Percentiles rank a stretch among this genome's conserved stretches.
Conservation (phyloP, 2,113 vertebrate genomes). For the Bos javanicus region DNA sequence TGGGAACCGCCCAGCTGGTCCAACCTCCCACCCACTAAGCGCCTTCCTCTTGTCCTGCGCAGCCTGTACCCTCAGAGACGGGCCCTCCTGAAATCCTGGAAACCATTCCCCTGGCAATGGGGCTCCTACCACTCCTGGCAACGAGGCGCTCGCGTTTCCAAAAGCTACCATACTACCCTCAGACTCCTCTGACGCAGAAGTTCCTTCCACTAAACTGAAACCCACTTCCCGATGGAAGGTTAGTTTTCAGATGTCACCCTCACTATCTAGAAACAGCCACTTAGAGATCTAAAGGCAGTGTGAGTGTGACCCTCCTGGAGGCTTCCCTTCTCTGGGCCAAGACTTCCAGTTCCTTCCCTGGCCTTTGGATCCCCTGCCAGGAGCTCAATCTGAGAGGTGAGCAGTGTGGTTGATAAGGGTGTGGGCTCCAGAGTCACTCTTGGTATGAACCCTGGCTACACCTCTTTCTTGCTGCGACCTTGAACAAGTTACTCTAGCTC, state of each 20-base stretch:
- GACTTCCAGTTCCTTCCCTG: background rate
- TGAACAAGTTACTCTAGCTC: background rate
- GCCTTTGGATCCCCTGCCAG: background rate
- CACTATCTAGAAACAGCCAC: background rate
- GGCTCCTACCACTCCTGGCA: background rate
- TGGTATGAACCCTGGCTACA: background rate
- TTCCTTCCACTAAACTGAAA: background rate
- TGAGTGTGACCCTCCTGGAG: background rate
- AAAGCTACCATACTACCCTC: background rate
- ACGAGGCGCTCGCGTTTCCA: rapidly evolving
- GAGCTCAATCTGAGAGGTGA: background rate
- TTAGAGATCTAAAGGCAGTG: background rate
- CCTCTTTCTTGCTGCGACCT: background rate
- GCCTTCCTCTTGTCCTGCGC: background rate
- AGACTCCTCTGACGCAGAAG: background rate
- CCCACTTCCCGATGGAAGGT: background rate
- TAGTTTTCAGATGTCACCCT: background rate
- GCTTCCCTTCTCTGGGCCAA: background rate
- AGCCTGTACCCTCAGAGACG: background rate
- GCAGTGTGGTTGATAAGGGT: background rate
- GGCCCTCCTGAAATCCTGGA: background rate
- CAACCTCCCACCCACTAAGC: background rate
- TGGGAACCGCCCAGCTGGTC: background rate
- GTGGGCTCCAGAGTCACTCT: background rate
- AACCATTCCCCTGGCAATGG: background rate